Base-by-base conservation (phyloP, 2,113 vertebrate species). In the Myrmecobius fasciatus region DNA sequence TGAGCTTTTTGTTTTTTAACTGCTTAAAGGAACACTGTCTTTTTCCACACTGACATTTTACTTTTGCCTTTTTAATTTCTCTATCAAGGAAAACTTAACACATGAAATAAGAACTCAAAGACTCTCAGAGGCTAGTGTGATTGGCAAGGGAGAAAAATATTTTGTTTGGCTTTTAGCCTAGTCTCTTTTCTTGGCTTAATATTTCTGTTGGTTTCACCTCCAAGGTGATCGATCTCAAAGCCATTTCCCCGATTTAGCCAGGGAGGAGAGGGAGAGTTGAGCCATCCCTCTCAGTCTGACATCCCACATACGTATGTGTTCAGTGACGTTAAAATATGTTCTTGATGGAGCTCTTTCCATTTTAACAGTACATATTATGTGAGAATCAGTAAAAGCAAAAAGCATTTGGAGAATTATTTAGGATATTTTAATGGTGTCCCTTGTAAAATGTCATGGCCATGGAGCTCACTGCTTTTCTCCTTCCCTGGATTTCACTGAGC, bases 31-130 rank as follows among this genome's bases (percentile, higher is more conserved):
- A 89, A 91, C 90, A 53, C 48, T 26, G 51, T 93, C 93, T 90
- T 91, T 94, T 96, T 83, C 96, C 89, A 94, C 89, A 56, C 96
- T 90, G 93, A 56, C 90, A 60, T 93, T 91, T 94, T 43, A 48
- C n/a, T 22, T 89, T 96, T n/a, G 60, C 52, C 36, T 43, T 43
- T 46, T 94, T 67, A 52, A 52, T 1, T 91, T 94, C 92, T 92
- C 89, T 93, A 75, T 89, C 94, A 52, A 54, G 46, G 52, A 91
- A 90, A 94, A 94, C 89, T 60, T 52, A 92, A 93, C 95, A 46
- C 56, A 53, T 89, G n/a, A 93, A 96, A 90, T 93, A 60, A 49
- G 47, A 25, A 3, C 47, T 26, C 89, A 89, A 47, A 89, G 89
- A 49, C 24, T 43, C 25, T 56, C 10, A 2, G 2, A 60, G 28